Percentiles rank a stretch among this genome's conserved stretches.
Conservation (phyloP, 2,888 invertebrate genomes). For the Lamellibrachia satsuma region DNA sequence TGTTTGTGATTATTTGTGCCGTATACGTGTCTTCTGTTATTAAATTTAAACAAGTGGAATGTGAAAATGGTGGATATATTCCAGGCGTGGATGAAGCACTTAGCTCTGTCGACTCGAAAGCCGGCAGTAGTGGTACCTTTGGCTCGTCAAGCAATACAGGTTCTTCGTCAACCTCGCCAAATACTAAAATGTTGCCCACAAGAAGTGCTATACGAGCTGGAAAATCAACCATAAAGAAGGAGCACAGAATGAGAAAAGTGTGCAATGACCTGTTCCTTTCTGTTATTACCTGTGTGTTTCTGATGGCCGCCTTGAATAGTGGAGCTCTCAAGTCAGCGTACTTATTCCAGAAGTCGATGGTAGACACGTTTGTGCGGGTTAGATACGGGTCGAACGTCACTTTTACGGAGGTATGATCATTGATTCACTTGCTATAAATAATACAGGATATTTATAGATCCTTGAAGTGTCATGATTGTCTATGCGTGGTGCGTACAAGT, state of each 20-base stretch:
- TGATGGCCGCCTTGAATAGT: neutral
- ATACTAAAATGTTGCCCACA: neutral
- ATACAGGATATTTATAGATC: neutral
- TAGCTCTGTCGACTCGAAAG: too few species aligned
- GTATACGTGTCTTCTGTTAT: too few species aligned
- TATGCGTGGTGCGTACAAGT: too few species aligned
- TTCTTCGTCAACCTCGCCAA: too few species aligned
- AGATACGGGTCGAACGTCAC: slow-evolving; percentile 2
- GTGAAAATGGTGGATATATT: too few species aligned
- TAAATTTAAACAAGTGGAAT: too few species aligned
- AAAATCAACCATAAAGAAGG: neutral
- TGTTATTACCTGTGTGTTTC: neutral
- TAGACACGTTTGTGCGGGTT: neutral
- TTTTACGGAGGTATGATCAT: neutral
- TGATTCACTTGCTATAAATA: neutral
- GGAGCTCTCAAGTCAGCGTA: neutral
- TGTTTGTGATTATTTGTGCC: too few species aligned
- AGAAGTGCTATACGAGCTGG: neutral
- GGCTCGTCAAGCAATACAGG: neutral
- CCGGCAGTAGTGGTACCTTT: neutral
- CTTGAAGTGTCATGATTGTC: neutral
- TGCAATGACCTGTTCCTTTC: neutral
- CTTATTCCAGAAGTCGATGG: neutral
- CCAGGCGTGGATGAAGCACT: too few species aligned
- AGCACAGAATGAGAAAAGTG: neutral